Evolutionary conservation across 1,140 invertebrate species (phyloP).

Genomic region (Drosophila trapezifrons): DNA sequence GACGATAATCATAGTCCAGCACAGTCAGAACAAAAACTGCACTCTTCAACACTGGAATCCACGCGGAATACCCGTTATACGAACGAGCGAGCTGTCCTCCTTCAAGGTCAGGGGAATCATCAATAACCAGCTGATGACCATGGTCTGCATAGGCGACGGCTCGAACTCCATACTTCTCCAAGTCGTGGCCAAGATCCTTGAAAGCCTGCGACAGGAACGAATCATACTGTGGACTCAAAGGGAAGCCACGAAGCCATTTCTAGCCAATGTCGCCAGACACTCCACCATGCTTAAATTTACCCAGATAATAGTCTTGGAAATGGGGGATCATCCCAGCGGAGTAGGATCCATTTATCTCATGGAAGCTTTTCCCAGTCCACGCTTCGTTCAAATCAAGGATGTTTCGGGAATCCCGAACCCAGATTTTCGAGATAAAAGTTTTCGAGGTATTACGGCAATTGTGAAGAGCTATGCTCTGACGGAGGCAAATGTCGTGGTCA

Average conservation of each 20-base stretch:
- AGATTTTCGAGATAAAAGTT: not conserved
- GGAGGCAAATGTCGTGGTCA: too few relatives aligned
- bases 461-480: not conserved
- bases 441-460: not conserved
- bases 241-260: not conserved
- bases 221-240: conserved; percentile 6
- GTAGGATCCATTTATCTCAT: not conserved
- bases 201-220: not conserved
- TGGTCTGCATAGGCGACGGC: not conserved
- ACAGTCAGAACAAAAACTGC: conserved; percentile 5
- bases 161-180: not conserved
- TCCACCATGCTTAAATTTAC: not conserved
- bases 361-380: not conserved
- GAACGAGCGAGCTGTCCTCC: not conserved
- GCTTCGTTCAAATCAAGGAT: not conserved
- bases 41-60: conserved; percentile 6
- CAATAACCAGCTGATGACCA: not conserved
- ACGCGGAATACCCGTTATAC: not conserved
- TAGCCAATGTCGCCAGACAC: not conserved
- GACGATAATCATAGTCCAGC: not conserved
- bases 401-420: not conserved
- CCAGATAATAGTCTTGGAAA: not conserved
- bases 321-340: too few relatives aligned
- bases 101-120: not conserved
- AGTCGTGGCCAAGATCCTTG: not conserved